Base-by-base conservation (phyloP, 2,113 vertebrate genomes). In the Eclectus roratus region DNA sequence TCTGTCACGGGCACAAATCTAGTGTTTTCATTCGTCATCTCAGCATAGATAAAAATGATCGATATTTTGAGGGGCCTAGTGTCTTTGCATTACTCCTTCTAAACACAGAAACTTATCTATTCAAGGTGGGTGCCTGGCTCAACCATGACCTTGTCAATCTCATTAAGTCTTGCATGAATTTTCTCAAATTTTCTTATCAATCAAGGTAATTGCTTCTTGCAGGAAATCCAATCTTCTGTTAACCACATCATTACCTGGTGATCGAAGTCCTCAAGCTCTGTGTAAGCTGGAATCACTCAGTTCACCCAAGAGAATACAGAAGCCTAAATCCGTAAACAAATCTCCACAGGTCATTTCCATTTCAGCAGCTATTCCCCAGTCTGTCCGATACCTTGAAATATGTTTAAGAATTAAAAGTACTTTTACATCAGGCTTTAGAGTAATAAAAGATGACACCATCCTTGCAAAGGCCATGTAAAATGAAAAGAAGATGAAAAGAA, bases 11-110 rank as follows among this genome's bases (percentile, higher is more conserved):
- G 73, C 89, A 90, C 55, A 96, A 96, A 44, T 94, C 79, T 94
- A 95, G 96, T 94, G 94, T 94, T 96, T 97, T 92, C 94, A 96
- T 93, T 97, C 73, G 85, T 97, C 91, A 91, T 88, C 71, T 82
- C 80, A 60, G 72, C 6, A 3, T 14, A 94, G 94, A 95, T 96
- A 96, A 95, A 97, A 96, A 95, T 88, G 93, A 97, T 87, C 79
- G 80, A 80, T 83, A 94, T 95, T 94, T 94, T 55, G 69, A 86
- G 85, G 43, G 27, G 80, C 71, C 68, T 93, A 91, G 91, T 94
- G 87, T 89, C 85, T 95, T 93, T 80, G 72, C 85, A 93, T 95
- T 92, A 94, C 68, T 95, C 73, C 60, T 92, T 94, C 80, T 83
- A 94, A 96, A 95, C 83, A 91, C 56, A 58, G 68, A 88, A 87